Conservation (phyloP, 2,888 invertebrate species). For the Leucoma salicis region DNA sequence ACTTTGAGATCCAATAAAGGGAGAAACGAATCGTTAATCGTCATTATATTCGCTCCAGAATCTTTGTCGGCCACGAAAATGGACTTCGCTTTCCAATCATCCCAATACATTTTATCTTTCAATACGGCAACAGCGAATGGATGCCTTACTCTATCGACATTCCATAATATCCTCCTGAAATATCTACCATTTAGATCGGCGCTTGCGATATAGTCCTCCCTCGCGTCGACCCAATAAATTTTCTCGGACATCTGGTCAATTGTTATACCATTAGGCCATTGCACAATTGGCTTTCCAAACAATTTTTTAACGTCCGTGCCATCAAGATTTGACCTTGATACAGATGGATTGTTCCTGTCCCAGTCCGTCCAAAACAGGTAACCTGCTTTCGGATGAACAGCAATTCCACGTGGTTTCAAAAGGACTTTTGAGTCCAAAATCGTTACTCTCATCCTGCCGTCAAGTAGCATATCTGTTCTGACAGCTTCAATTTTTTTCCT, state of each 20-base stretch:
- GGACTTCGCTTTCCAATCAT: conserved; percentile 92
- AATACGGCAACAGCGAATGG: conserved; percentile 93
- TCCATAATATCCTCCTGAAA: conserved; percentile 85
- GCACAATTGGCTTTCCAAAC: conserved; percentile 85
- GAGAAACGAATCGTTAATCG: conserved; percentile 83
- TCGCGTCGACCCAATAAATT: conserved; percentile 94
- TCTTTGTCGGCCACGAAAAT: conserved; percentile 92
- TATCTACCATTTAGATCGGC: conserved; percentile 86
- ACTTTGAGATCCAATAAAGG: conserved; percentile 92
- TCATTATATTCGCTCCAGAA: conserved; percentile 83
- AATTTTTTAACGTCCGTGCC: conserved; percentile 86
- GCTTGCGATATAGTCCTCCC: conserved; percentile 90
- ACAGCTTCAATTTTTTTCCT: conserved; percentile 91
- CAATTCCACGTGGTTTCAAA: conserved; percentile 90
- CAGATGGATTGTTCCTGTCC: conserved; percentile 88
- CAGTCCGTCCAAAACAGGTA: conserved; percentile 94
- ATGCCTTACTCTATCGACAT: conserved; percentile 87
- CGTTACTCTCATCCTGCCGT: conserved; percentile 88
- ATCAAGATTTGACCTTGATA: conserved; percentile 90
- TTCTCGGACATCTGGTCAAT: conserved; percentile 91
- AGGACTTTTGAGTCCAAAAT: conserved; percentile 86
- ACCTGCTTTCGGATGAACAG: conserved; percentile 91
- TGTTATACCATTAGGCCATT: conserved; percentile 94
- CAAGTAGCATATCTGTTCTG: conserved; percentile 81
- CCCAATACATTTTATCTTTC: conserved; percentile 94